These are phyloP conservation scores for Melanophora roralis DNA, from an alignment of 2,888 invertebrate species.

Conservation along the genomic window DNA sequence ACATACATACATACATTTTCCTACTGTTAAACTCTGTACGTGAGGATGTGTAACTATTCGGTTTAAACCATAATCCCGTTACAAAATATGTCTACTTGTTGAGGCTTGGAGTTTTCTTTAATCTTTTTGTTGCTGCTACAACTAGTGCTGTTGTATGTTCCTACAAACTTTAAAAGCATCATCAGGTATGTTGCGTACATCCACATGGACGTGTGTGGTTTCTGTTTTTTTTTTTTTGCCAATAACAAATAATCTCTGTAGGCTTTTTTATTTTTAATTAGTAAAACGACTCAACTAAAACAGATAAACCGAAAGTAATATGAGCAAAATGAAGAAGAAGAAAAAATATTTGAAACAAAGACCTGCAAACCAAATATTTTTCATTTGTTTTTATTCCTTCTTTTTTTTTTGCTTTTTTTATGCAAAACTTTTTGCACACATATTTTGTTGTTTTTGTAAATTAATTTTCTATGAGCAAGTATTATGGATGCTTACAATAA, in stretches of 20 bases:
- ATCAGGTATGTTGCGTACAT: too few species aligned
- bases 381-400: neutral
- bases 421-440: neutral
- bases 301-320: conserved; percentile 20
- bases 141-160: neutral
- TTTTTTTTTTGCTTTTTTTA: neutral
- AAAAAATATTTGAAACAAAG: conserved; percentile 20
- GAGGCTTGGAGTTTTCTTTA: conserved; percentile 16
- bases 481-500: conserved; percentile 9
- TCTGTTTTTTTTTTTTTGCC: neutral
- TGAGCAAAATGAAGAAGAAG: neutral
- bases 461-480: neutral
- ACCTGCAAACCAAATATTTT: too few species aligned
- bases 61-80: conserved; percentile 23
- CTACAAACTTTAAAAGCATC: neutral
- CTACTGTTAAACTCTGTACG: neutral
- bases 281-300: conserved; percentile 36
- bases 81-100: conserved; percentile 17
- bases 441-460: neutral
- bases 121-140: conserved; percentile 6
- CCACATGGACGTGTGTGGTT: conserved; percentile 35
- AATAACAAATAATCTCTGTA: neutral
- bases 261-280: conserved; percentile 48
- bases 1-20: too few species aligned
- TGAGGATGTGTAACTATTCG: conserved; percentile 22